A percentile compares a stretch with the other conserved stretches of the same genome.
Evolutionary conservation across 1,140 invertebrate genomes (phyloP).

Genomic region (Lepidurus arcticus): DNA sequence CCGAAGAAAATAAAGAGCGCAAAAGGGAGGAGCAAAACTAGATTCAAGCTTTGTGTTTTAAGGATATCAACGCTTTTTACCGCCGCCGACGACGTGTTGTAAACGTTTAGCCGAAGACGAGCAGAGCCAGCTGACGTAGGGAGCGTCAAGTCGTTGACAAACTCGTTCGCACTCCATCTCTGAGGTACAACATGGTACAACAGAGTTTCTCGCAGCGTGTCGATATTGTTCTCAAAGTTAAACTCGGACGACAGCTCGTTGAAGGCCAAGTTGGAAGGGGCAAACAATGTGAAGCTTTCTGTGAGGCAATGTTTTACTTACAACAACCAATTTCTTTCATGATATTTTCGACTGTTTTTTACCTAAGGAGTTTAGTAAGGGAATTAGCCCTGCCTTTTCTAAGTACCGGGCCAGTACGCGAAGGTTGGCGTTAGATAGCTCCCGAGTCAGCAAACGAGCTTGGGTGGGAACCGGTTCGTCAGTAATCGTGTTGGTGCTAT

Average conservation of each 20-base stretch:
- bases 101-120: constrained; percentile 31
- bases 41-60: constrained; percentile 19
- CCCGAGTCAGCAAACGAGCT: not conserved
- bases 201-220: constrained; percentile 24
- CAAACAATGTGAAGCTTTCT: constrained; percentile 29
- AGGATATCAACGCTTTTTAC: constrained; percentile 1
- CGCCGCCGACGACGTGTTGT: constrained; percentile 26
- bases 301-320: not conserved
- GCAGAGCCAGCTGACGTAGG: constrained; percentile 25
- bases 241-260: constrained; percentile 22
- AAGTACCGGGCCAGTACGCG: not conserved
- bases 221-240: constrained; percentile 7
- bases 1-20: not conserved
- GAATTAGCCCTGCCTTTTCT: not conserved
- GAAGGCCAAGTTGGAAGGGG: constrained; percentile 27
- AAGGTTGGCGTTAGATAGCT: not conserved
- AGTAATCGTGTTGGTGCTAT: not conserved
- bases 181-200: constrained; percentile 28
- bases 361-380: not conserved
- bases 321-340: not conserved
- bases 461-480: not conserved
- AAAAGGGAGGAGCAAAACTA: not conserved
- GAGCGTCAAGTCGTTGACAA: constrained; percentile 29
- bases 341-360: not conserved
- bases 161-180: not conserved